Evolutionary conservation across 2,888 invertebrate species (phyloP).

Genomic region (Plusia festucae): DNA sequence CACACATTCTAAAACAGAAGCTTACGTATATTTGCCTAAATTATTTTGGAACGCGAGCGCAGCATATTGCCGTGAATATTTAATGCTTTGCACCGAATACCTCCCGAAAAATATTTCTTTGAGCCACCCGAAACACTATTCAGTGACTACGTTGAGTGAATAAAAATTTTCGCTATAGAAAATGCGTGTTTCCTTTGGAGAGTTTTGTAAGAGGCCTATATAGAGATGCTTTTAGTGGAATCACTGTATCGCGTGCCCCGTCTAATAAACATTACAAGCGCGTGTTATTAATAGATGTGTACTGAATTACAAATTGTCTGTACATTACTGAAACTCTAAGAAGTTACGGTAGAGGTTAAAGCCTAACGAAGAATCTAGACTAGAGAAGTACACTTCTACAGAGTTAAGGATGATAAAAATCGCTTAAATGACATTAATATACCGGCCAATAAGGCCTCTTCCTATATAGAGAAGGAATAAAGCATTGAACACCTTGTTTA

Average conservation of each 20-base stretch:
- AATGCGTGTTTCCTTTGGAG: constrained; percentile 68
- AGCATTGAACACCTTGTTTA: too few relatives aligned
- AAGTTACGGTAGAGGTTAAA: constrained; percentile 53
- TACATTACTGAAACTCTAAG: constrained; percentile 65
- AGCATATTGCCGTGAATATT: constrained; percentile 78
- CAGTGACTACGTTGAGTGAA: constrained; percentile 73
- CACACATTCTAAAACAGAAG: constrained; percentile 68
- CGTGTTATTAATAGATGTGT: constrained; percentile 73
- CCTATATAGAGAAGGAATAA: too few relatives aligned
- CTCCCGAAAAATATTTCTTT: constrained; percentile 76
- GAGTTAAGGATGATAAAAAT: too few relatives aligned
- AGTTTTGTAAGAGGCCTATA: constrained; percentile 66
- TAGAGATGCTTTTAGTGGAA: constrained; percentile 82
- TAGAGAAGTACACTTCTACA: too few relatives aligned
- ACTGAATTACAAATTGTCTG: constrained; percentile 69
- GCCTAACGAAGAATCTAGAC: too few relatives aligned
- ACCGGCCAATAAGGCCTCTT: too few relatives aligned
- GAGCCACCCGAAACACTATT: constrained; percentile 75
- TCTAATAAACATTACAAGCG: constrained; percentile 72
- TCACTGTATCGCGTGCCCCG: constrained; percentile 81
- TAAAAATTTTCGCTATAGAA: constrained; percentile 72
- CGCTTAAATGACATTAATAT: too few relatives aligned
- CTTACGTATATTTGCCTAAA: constrained; percentile 76
- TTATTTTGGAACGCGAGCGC: constrained; percentile 73
- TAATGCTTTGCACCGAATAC: constrained; percentile 66